These are phyloP conservation scores for Ernsta delagoae DNA, from an alignment of 2,888 invertebrate genomes.

Conservation along the genomic window DNA sequence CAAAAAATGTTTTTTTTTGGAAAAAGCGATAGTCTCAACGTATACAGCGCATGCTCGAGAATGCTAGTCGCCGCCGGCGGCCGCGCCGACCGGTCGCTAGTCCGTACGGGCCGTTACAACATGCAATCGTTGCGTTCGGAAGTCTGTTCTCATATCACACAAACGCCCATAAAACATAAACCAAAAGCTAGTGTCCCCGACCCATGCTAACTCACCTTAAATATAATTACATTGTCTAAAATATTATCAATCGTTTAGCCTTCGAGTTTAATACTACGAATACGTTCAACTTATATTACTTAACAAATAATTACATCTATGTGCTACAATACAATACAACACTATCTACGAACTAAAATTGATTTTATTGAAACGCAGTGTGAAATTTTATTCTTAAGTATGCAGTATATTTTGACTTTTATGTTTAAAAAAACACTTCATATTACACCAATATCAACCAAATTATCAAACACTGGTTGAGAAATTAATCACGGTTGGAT, in stretches of 20 bases:
- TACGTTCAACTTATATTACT: conserved; percentile 29
- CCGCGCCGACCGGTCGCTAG: conserved; percentile 46
- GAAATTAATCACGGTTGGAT: no score
- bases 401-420: no score
- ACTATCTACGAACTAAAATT: not conserved
- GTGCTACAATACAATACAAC: conserved; percentile 12
- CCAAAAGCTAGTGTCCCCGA: conserved; percentile 78
- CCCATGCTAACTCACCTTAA: conserved; percentile 74
- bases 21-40: conserved; percentile 81
- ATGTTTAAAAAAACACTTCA: no score
- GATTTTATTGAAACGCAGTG: conserved; percentile 12
- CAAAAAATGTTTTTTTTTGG: conserved; percentile 60
- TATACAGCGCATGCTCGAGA: conserved; percentile 82
- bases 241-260: conserved; percentile 16
- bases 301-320: conserved; percentile 12
- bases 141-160: conserved; percentile 53
- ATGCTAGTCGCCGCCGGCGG: conserved; percentile 61
- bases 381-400: conserved; percentile 15
- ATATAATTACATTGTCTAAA: conserved; percentile 9
- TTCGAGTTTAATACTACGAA: conserved; percentile 21
- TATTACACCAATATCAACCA: no score
- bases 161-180: conserved; percentile 70
- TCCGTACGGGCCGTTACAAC: conserved; percentile 35
- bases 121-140: conserved; percentile 41
- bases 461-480: no score